Evolutionary conservation across 2,113 vertebrate genomes (phyloP).

Genomic region (Syrrhaptes paradoxus): DNA sequence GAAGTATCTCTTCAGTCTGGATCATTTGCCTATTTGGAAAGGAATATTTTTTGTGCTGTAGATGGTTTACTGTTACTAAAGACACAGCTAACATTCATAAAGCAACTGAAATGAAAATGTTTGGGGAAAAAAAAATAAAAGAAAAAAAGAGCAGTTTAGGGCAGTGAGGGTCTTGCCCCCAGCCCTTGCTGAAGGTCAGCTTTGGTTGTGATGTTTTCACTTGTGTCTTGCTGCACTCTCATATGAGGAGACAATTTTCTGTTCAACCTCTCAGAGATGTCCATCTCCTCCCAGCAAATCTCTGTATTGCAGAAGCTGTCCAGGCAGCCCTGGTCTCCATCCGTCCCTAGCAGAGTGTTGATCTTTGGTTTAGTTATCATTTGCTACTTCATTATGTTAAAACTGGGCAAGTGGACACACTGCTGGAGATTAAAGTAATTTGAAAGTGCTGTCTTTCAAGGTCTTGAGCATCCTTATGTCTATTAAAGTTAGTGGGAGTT

Average conservation of each 20-base stretch:
- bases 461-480: neutral
- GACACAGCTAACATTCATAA: neutral
- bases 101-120: neutral
- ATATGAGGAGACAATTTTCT: neutral
- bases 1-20: neutral
- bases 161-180: neutral
- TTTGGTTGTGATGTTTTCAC: neutral
- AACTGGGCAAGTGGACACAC: neutral
- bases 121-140: neutral
- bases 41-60: neutral
- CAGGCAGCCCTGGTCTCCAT: neutral
- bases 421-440: neutral
- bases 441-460: neutral
- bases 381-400: neutral
- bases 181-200: neutral
- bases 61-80: neutral
- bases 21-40: neutral
- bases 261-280: neutral
- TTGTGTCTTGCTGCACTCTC: neutral
- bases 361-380: neutral
- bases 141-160: neutral
- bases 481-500: conserved; percentile 16
- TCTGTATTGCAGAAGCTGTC: neutral
- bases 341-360: neutral
- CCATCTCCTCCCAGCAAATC: neutral